These are phyloP conservation scores for Epinephelus cyanopodus DNA, from an alignment of 2,113 vertebrate genomes.

Conservation along the genomic window DNA sequence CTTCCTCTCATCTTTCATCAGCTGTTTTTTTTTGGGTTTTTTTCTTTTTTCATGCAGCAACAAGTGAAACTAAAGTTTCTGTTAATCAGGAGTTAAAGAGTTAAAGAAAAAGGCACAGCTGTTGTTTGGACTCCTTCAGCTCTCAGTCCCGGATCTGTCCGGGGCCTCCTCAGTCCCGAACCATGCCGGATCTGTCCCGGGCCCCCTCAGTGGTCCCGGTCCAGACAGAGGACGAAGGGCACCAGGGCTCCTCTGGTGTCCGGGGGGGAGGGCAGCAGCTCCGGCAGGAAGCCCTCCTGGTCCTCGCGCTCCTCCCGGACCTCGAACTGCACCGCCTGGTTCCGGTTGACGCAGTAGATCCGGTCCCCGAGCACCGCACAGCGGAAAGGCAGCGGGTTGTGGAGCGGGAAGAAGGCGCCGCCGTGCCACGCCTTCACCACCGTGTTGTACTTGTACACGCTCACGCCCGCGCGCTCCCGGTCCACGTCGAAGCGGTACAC, in stretches of 20 bases:
- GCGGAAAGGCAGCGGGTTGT: constrained; percentile 87
- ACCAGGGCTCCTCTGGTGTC: constrained; percentile 88
- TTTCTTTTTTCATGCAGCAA: too few species aligned
- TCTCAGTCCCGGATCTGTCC: too few species aligned
- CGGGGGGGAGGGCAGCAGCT: constrained; percentile 83
- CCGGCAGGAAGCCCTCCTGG: constrained; percentile 78
- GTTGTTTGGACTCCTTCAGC: too few species aligned
- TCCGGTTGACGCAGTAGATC: constrained; percentile 92
- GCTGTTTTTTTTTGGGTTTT: too few species aligned
- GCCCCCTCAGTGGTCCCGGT: neutral
- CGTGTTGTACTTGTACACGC: constrained; percentile 91
- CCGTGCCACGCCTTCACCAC: constrained; percentile 92
- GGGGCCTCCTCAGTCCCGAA: too few species aligned
- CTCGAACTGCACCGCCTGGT: constrained; percentile 87
- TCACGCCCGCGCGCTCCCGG: constrained; percentile 79
- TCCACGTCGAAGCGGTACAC: constrained; percentile 93
- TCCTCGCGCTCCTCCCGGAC: constrained; percentile 83
- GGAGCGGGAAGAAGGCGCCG: constrained; percentile 78
- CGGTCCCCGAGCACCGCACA: constrained; percentile 87
- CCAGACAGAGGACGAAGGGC: constrained; percentile 88
- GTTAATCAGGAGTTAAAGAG: too few species aligned
- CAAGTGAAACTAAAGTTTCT: too few species aligned
- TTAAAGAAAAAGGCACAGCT: too few species aligned
- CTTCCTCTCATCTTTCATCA: too few species aligned
- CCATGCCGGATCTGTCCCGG: too few species aligned